phyloP scores from a whole-genome alignment of 2,113 vertebrate species.

The Carassius gibelio region DNA sequence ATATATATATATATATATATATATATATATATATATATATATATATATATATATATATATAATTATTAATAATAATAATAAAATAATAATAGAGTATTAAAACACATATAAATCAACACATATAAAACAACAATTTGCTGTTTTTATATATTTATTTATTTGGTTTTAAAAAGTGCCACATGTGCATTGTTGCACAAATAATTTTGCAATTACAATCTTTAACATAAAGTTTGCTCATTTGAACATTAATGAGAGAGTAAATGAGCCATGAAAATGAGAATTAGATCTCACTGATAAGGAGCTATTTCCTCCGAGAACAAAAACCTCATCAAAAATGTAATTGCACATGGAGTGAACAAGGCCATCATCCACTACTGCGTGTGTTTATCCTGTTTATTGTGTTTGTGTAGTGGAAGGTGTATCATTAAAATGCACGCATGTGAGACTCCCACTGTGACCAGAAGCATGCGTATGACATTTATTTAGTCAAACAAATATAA shows the following conservation, averaged over 20 bases:
- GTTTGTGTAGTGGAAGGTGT: background rate
- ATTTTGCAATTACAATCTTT: background rate
- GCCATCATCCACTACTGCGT: background rate
- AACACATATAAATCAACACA: no score
- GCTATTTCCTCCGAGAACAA: background rate
- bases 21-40: no score
- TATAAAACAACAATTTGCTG: no score
- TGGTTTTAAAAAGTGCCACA: background rate
- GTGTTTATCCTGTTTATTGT: background rate
- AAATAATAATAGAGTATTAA: no score
- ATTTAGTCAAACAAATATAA: background rate
- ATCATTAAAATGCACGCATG: background rate
- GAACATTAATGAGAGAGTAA: conserved; percentile 1
- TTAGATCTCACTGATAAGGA: background rate
- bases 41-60: no score
- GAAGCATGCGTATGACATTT: background rate
- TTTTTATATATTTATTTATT: background rate
- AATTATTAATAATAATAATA: no score
- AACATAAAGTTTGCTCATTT: background rate
- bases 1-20: no score
- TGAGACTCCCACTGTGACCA: background rate
- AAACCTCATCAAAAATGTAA: conserved; percentile 7
- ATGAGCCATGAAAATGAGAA: background rate
- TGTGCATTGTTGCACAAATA: conserved; percentile 4
- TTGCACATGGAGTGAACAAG: background rate